Evolutionary conservation across 2,113 vertebrate genomes (phyloP), one percentile per base, ranked within the genome.

Genomic region (Oreochromis niloticus): DNA sequence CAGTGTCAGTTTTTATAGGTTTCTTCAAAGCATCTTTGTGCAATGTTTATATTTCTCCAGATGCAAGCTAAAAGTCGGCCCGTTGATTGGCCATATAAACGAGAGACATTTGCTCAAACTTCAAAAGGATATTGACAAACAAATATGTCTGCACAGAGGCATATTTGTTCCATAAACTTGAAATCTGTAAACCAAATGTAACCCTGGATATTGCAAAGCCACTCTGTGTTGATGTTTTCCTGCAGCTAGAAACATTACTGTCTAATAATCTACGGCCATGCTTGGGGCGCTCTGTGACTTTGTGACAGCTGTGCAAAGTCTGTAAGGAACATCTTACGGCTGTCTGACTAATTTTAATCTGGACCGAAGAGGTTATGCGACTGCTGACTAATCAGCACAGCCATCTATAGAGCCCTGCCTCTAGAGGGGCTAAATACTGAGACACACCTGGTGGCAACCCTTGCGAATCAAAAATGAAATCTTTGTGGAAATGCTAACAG

Each of bases 271-370:
- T 78, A n/a, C 10, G 0, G 46, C 46, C 46, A n/a, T 78, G 27
- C 46, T n/a, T 19, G 27, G 7, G 17, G 19, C 10, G 17, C 27
- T 34, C 27, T 61, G 7, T 34, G 30, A 34, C 16, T 78, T 52
- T 78, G 46, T 78, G 17, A 34, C 73, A 75, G 41, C 43, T 75
- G 24, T 75, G 24, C 73, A 50, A 52, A 52, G 17, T 78, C 46
- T 52, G 27, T 78, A 78, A 0, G 46, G 27, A 52, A n/a, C 46
- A 52, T 52, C 46, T 0, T 52, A 34, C 2, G 1, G 17, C 10
- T n/a, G 46, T n/a, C 17, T 78, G 73, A 78, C 2, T 52, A n/a
- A 52, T 32, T 50, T 75, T 50, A 32, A 50, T 52, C 73, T 78
- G 27, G 16, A 78, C 10, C 10, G 12, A 50, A 78, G 46, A 78